Evolutionary conservation across 2,888 invertebrate species (phyloP), one percentile per base, ranked within the genome.

Genomic region (Thumatha senex): DNA sequence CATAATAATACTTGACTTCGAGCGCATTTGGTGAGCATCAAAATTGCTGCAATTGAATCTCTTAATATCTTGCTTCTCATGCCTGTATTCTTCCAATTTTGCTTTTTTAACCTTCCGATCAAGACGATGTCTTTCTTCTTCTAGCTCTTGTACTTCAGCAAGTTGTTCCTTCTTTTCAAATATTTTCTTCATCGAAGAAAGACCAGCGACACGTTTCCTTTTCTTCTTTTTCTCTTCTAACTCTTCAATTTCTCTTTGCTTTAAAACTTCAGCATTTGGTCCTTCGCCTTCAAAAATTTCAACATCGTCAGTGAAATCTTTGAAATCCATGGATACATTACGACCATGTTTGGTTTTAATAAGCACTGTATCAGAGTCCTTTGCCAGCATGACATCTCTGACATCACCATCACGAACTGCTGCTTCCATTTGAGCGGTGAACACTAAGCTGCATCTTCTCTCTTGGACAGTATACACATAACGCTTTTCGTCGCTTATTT

Each of bases 391-490:
- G 1, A 96, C 94, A 72, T 96, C 96, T 51, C 94, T 92, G 31
- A 96, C 94, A 65, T 96, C 96, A 47, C 96, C 96, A 67, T 95
- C 95, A 15, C 95, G 90, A 43, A 96, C 95, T 3, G 96, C 96
- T 10, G 94, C 93, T 79, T 96, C 96, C 74, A 96, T 92, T 53
- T 93, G 93, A 34, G 95, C 94, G 4, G 95, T 93, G 66, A 96
- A 94, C 39, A 96, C 95, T 62, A 96, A 92, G 69, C 95, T 95
- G 76, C 95, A 96, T 76, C 93, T 93, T 70, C 94, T 93, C 67
- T 96, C 96, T 67, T 94, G 93, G 33, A 96, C 95, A 14, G 95
- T 94, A 74, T 96, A 96, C 40, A 96, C 95, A 72, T 94, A 96
- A 63, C 93, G 92, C 41, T 93, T 92, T 7, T 93, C 93, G 44